Evolutionary conservation across 2,888 invertebrate genomes (phyloP).

Genomic region (Chloromyia formosa): DNA sequence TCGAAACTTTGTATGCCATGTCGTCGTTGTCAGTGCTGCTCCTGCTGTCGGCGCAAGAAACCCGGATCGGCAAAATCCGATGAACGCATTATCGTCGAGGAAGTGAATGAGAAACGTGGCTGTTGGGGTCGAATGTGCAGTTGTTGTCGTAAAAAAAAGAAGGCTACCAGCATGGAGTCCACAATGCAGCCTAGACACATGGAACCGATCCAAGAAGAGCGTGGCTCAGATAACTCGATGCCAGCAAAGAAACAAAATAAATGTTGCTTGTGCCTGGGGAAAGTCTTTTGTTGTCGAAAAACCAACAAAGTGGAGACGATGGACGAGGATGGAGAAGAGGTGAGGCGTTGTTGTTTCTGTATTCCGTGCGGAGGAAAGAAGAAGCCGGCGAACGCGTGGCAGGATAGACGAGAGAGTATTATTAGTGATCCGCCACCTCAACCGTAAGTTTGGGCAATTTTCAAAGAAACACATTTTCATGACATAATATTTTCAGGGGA

Average conservation of each 20-base stretch:
- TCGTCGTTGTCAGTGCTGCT: conserved; percentile 57
- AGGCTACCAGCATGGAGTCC: conserved; percentile 63
- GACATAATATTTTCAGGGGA: conserved; percentile 53
- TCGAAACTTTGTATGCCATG: conserved; percentile 61
- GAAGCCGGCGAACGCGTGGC: conserved; percentile 57
- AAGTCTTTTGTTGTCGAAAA: conserved; percentile 63
- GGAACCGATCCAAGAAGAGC: conserved; percentile 52
- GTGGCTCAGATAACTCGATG: conserved; percentile 42
- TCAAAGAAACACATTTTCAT: conserved; percentile 6
- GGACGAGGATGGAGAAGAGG: conserved; percentile 55
- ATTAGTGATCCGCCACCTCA: conserved; percentile 65
- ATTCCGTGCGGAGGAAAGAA: conserved; percentile 60
- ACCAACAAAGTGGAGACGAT: conserved; percentile 62
- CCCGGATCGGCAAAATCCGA: conserved; percentile 52
- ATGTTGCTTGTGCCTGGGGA: conserved; percentile 60
- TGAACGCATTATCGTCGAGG: conserved; percentile 57
- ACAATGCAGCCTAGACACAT: conserved; percentile 50
- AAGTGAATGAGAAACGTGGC: conserved; percentile 58
- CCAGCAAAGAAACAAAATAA: conserved; percentile 54
- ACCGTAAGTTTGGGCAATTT: conserved; percentile 44
- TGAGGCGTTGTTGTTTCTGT: conserved; percentile 62
- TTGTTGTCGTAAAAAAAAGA: conserved; percentile 64
- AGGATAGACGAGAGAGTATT: conserved; percentile 68
- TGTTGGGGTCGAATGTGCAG: conserved; percentile 63
- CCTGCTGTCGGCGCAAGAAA: conserved; percentile 51